Evolutionary conservation across 1,140 invertebrate genomes (phyloP), one percentile per base, ranked within the genome.

Genomic region (Trachymyrmex septentrionalis): DNA sequence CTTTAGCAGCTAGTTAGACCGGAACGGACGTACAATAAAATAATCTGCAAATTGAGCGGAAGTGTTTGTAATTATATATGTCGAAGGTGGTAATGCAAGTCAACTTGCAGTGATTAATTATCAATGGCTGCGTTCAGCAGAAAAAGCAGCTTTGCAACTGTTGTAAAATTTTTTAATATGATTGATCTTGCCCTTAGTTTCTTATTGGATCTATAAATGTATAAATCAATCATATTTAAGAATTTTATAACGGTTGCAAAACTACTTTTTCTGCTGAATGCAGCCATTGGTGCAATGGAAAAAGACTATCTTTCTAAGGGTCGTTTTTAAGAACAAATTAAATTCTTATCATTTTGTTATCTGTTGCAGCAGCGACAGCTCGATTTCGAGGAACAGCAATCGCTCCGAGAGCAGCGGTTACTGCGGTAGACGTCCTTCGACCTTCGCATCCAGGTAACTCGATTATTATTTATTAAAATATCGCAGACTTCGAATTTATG

Each of bases 321-420:
- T 50, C 14, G 27, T 34, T 66, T 44, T 66, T 48, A 72, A 55
- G 21, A 61, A 71, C 19, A 5, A 44, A 27, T 19, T 38, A n/a
- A 34, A 48, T 27, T 72, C 0, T 63, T 0, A 6, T 61, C 0
- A 0, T 21, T 0, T 44, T 2, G 38, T 10, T 78, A 6, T 84
- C 1, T 89, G 84, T 94, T 95, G 91, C 95, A 96, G 93, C 91
- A 97, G 97, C 93, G 97, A 96, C 64, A 97, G 97, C 93, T 98
- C 97, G 12, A 97, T 97, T 92, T 98, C 97, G 19, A 96, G 96
- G 4, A 96, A 97, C 87, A 98, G 97, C 88, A 97, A 97, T 91
- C 96, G 97, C 91, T 97, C 97, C 0, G 96, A 97, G 76, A 98
- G 97, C 94, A 98, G 97, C 93, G 97, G 97, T 34, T 98, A 97